Evolutionary conservation across 2,113 vertebrate genomes (phyloP), one percentile per base, ranked within the genome.

Genomic region (Orthochromis malagaraziensis): DNA sequence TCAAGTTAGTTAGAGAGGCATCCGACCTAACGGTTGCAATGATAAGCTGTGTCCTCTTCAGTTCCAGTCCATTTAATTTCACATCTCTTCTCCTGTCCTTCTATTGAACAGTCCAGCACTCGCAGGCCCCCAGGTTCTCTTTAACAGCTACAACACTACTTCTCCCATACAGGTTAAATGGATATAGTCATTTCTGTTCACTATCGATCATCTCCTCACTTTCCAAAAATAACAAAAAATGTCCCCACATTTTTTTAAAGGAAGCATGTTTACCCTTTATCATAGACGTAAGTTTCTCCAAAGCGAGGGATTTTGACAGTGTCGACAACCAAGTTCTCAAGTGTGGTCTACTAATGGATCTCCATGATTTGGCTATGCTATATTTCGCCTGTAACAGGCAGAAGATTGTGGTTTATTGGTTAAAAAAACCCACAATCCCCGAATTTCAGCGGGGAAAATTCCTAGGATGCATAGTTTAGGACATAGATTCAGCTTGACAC

Each of bases 281-380:
- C 51, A 54, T 21, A 4, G 53, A 54, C 2, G 10, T 24, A 3
- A 4, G 53, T 54, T 54, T 24, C 53, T 21, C 53, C 53, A 12
- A 54, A 54, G 53, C n/a, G 0, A 54, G 3, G 53, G 53, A 2
- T 54, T 12, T 54, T 6, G 10, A 54, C 10, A 54, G 0, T 24
- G 53, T 54, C 6, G 1, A 24, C 1, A 54, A 11, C 53, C 53
- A 12, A 54, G 53, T 54, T 54, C n/a, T 54, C 53, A 0, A 6
- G 53, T 54, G 53, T 54, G 10, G n/a, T 54, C 53, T 54, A 54
- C 3, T 54, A 24, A 3, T 0, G n/a, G 53, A 54, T 24, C 51
- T 54, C 51, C n/a, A 54, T 54, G 53, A 11, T 54, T 54, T 54
- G 51, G 51, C 51, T 53, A 53, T 53, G 19, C 33, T 35, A 0